These are phyloP conservation scores for Drosophila neutralis DNA, from an alignment of 2,888 invertebrate genomes.

Conservation along the genomic window DNA sequence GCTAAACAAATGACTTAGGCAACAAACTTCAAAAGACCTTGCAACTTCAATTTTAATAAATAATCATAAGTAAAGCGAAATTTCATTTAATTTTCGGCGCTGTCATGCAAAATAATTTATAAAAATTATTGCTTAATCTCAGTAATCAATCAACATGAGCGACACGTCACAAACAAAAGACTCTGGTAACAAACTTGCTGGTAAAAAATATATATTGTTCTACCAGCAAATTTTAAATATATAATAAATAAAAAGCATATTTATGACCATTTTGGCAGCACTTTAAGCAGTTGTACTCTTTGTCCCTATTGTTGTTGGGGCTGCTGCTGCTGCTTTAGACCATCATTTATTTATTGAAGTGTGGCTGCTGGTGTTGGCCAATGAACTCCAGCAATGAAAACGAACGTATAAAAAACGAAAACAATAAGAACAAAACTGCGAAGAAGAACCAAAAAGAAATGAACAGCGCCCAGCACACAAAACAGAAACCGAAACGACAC, in stretches of 20 bases:
- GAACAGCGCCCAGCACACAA: slow-evolving; percentile 45
- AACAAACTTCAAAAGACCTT: slow-evolving; percentile 34
- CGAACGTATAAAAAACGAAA: slow-evolving; percentile 81
- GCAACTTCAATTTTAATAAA: slow-evolving; percentile 15
- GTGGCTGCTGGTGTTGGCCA: slow-evolving; percentile 69
- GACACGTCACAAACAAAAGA: slow-evolving; percentile 62
- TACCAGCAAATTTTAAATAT: slow-evolving; percentile 47
- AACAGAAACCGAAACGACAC: slow-evolving; percentile 67
- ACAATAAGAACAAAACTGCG: slow-evolving; percentile 70
- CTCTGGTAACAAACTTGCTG: slow-evolving; percentile 58
- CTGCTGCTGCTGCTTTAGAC: slow-evolving; percentile 43
- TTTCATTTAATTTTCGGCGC: slow-evolving; percentile 34
- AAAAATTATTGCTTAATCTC: slow-evolving; percentile 61
- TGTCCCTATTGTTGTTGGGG: slow-evolving; percentile 26
- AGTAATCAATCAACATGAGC: slow-evolving; percentile 65
- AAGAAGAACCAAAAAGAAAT: slow-evolving; percentile 55
- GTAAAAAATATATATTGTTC: slow-evolving; percentile 29
- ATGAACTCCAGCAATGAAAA: slow-evolving; percentile 83
- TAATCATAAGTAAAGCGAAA: slow-evolving; percentile 20
- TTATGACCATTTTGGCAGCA: slow-evolving; percentile 46
- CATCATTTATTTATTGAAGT: slow-evolving; percentile 76
- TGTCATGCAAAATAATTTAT: slow-evolving; percentile 74
- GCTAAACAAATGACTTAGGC: slow-evolving; percentile 47
- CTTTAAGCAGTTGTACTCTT: slow-evolving; percentile 32
- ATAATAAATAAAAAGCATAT: slow-evolving; percentile 69